Evolutionary conservation across 2,888 invertebrate species (phyloP).

Genomic region (Reticulitermes lucifugus): DNA sequence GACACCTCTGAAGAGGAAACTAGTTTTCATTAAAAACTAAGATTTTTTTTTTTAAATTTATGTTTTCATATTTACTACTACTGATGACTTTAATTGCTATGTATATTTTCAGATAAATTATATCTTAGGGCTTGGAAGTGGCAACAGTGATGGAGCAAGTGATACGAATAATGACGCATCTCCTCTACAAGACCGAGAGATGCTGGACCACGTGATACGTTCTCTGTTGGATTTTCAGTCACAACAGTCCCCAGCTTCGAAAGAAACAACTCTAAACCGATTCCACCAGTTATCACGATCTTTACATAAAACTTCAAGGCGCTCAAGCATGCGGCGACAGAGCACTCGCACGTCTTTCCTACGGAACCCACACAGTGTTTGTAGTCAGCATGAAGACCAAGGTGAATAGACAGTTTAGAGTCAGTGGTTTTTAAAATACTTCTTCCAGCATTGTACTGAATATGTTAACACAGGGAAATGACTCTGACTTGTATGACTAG

Average conservation of each 20-base stretch:
- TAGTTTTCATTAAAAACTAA: too few species aligned
- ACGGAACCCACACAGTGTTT: slow-evolving; percentile 27
- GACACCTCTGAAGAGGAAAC: too few species aligned
- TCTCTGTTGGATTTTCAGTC: slow-evolving; percentile 48
- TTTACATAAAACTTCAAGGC: slow-evolving; percentile 54
- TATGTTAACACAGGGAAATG: too few species aligned
- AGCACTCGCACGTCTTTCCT: slow-evolving; percentile 43
- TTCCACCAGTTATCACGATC: slow-evolving; percentile 63
- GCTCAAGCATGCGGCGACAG: slow-evolving; percentile 24
- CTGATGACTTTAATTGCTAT: background rate
- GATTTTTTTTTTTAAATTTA: background rate
- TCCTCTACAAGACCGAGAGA: slow-evolving; percentile 64
- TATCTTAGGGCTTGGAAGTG: background rate
- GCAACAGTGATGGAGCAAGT: background rate
- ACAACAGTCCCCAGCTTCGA: slow-evolving; percentile 32
- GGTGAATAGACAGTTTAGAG: slow-evolving; percentile 16
- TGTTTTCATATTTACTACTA: background rate
- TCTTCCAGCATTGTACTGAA: too few species aligned
- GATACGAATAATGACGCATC: slow-evolving; percentile 5
- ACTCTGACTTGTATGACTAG: too few species aligned
- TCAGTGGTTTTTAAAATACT: too few species aligned
- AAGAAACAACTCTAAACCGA: slow-evolving; percentile 61
- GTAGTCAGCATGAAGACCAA: slow-evolving; percentile 34
- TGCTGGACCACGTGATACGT: slow-evolving; percentile 50
- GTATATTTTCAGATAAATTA: slow-evolving; percentile 18